Base-by-base conservation (phyloP, 2,888 invertebrate genomes). In the Lithophane ornitopus region DNA sequence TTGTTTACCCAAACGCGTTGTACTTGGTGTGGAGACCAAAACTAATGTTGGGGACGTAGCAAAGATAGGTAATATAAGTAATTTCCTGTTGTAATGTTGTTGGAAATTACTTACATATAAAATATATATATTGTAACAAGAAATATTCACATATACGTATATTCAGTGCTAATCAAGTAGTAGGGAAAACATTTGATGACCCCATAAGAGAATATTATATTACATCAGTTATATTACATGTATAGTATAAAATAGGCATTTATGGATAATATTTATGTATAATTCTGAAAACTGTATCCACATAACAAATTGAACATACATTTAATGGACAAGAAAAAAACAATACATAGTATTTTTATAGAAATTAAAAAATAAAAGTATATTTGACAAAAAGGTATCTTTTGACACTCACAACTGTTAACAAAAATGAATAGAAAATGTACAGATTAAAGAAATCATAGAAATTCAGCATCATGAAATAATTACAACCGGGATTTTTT, bases 1-100 rank as follows among this genome's bases (percentile, higher is more conserved):
- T 87, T 84, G 90, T 94, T 94, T 89, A 86, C 81, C 90, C 88
- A 76, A 80, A 82, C 84, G 94, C 95, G 93, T 95, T 94, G 95
- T 95, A 93, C 94, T 93, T 92, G 85, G 91, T 91, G 94, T 93
- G 94, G 91, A 93, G 19, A 74, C 52, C 70, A 80, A 65, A 22
- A 52, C n/a, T 63, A 66, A 56, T 39, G 62, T 80, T 82, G 75
- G 12, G 78, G 81, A 68, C 78, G 85, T 85, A 89, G 87, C 85
- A 19, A 67, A 85, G 76, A 65, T 79, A 69, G 74, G 78, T 73
- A 62, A 34, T 1, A 19, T 69, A 75, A 73, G 80, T 65, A 54
- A 61, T 80, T 70, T 88, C 82, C 82, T 77, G 82, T 83, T 83
- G 62, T 85, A 83, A 76, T 73, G 72, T 85, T 89, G 89, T 89